Evolutionary conservation across 2,888 invertebrate species (phyloP), one percentile per base, ranked within the genome.

Genomic region (Limnephilus auricula): DNA sequence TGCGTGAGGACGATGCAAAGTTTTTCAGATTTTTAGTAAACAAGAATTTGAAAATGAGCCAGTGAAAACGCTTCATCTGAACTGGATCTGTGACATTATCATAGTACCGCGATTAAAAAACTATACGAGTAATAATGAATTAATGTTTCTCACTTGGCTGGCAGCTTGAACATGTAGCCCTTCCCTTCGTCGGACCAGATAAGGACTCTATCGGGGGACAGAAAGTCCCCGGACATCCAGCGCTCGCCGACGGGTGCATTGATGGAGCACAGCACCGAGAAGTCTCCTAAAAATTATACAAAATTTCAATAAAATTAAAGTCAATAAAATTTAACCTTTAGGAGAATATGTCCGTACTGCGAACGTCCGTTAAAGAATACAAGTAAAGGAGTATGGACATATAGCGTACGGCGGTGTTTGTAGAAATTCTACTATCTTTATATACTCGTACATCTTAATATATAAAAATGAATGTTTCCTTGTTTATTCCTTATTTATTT

Each of bases 181-280:
- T 98, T 98, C 92, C 99, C 99, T 94, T 99, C 99, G 89, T 99
- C 99, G 89, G 99, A 99, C 98, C 99, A 99, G 15, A 99, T 97
- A 89, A 99, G 97, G 0, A 99, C 98, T 82, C 98, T 96, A 94
- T 99, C 99, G 0, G 99, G 98, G 0, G 98, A 97, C 34, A 99
- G 95, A 94, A 99, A 99, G 94, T 99, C 99, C 0, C 99, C 99
- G 0, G 99, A 99, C 96, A 98, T 97, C 99, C 99, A 99, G 2
- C 99, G 96, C 94, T 99, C 99, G 0, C 98, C 98, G 31, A 97
- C 96, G 0, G 98, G 98, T n/a, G 98, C 98, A 93, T 98, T 97
- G 93, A 99, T 98, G 0, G 99, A 98, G 94, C 99, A 99, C 9
- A 99, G 96, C 15, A 99, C 98, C 10, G 99, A 99, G 95, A 99